Percentiles rank a stretch among this genome's conserved stretches.
These are phyloP conservation scores for Microcaecilia unicolor DNA, from an alignment of 2,797 vertebrate genomes.

Conservation along the genomic window DNA sequence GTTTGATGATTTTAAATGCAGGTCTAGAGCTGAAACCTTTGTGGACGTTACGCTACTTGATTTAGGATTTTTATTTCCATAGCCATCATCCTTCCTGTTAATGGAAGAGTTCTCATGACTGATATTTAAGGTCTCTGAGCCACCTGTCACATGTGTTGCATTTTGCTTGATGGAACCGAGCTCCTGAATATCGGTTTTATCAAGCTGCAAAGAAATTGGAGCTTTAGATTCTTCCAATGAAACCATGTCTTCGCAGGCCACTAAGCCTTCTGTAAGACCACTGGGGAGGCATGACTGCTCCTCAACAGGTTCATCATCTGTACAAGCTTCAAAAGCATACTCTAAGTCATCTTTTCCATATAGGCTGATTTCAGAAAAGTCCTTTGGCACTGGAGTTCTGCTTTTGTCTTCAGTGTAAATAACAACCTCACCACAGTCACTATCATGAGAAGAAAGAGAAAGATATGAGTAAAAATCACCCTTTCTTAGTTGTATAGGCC, in stretches of 20 bases:
- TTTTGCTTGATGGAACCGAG: constrained; percentile 27
- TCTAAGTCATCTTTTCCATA: constrained; percentile 75
- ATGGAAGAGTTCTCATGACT: constrained; percentile 45
- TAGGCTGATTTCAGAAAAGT: constrained; percentile 25
- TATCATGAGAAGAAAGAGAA: constrained; percentile 95
- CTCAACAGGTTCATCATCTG: constrained; percentile 70
- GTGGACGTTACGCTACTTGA: constrained; percentile 15
- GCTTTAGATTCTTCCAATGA: constrained; percentile 11
- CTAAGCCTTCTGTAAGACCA: constrained; percentile 34
- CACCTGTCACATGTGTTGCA: constrained; percentile 33
- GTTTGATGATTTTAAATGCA: constrained; percentile 22
- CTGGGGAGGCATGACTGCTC: constrained; percentile 61
- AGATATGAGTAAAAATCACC: constrained; percentile 96
- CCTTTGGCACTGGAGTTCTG: constrained; percentile 53
- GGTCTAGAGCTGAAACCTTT: constrained; percentile 13
- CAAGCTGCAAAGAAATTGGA: constrained; percentile 25
- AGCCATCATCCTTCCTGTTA: no score
- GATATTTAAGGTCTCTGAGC: constrained; percentile 43
- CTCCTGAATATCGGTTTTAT: constrained; percentile 2
- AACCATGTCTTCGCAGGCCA: neutral
- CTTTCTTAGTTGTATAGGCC: constrained; percentile 78
- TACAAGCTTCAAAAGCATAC: constrained; percentile 78
- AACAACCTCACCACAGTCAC: constrained; percentile 90
- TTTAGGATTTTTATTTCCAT: constrained; percentile 16
- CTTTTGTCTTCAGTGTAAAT: constrained; percentile 73